Percentiles rank a stretch among this genome's conserved stretches.
These are phyloP conservation scores for Cheilosia scutellata DNA, from an alignment of 2,888 invertebrate genomes.

Conservation along the genomic window DNA sequence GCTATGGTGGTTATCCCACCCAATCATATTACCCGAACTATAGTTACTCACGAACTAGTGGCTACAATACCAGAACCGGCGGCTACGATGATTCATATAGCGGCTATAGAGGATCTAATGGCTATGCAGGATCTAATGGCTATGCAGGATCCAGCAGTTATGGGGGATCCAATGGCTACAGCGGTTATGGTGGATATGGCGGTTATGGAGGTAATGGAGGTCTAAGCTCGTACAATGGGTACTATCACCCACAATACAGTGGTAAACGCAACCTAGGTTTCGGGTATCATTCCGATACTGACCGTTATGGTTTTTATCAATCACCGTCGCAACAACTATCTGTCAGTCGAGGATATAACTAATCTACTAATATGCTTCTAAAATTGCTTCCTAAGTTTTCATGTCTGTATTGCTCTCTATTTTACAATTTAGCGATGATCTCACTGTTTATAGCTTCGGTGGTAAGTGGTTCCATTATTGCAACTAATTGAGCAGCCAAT, in stretches of 20 bases:
- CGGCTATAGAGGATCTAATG: conserved; percentile 5
- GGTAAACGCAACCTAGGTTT: conserved; percentile 86
- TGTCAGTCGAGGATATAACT: conserved; percentile 77
- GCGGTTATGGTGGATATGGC: conserved; percentile 85
- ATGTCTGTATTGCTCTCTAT: conserved; percentile 9
- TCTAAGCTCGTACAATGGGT: conserved; percentile 86
- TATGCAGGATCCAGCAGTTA: conserved; percentile 69
- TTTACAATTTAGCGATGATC: conserved; percentile 43
- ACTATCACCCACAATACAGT: conserved; percentile 86
- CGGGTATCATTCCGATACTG: conserved; percentile 85
- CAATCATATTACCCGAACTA: conserved; percentile 56
- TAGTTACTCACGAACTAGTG: conserved; percentile 67
- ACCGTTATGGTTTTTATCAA: conserved; percentile 80
- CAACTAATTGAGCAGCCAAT: conserved; percentile 47
- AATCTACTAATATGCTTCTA: conserved; percentile 63
- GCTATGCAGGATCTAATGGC: conserved; percentile 65
- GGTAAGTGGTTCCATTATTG: conserved; percentile 25
- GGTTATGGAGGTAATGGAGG: conserved; percentile 87
- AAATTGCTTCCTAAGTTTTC: conserved; percentile 1
- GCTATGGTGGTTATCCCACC: conserved; percentile 79
- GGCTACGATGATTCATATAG: conserved; percentile 10
- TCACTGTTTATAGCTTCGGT: conserved; percentile 23
- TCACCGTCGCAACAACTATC: conserved; percentile 60
- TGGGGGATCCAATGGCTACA: conserved; percentile 72
- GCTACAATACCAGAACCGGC: conserved; percentile 59